Conservation (phyloP, 1,140 invertebrate genomes). For the Papilio aristodemus region DNA sequence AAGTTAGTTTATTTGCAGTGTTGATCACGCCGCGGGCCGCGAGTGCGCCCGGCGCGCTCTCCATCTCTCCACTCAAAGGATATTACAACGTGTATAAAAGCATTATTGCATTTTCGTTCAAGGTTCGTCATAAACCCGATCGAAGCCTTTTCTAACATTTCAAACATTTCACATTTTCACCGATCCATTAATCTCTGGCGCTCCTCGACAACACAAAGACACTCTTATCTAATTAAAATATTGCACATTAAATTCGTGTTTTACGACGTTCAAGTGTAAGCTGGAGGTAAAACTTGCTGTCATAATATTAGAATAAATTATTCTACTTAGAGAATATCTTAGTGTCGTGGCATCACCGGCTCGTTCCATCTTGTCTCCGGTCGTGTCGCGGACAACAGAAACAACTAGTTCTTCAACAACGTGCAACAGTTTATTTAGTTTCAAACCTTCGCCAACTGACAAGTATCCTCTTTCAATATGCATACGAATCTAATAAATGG, state of each 20-base stretch:
- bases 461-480: conserved; percentile 22
- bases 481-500: conserved; percentile 27
- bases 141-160: neutral
- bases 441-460: conserved; percentile 5
- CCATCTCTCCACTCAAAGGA: conserved; percentile 4
- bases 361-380: neutral
- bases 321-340: conserved; percentile 1
- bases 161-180: conserved; percentile 9
- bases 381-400: neutral
- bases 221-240: conserved; percentile 32
- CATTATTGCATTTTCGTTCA: conserved; percentile 28
- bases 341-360: too few species aligned
- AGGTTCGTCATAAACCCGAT: conserved; percentile 1
- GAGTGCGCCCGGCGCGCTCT: conserved; percentile 33
- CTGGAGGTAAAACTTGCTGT: neutral
- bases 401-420: neutral
- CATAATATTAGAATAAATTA: neutral
- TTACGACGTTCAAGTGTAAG: conserved; percentile 26
- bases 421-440: neutral
- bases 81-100: conserved; percentile 29
- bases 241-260: conserved; percentile 34
- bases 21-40: conserved; percentile 43
- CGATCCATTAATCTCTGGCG: neutral
- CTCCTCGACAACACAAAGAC: conserved; percentile 17
- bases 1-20: conserved; percentile 62